These are phyloP conservation scores for Heliopora coerulea DNA, from an alignment of 92 coral and sea anemone species.

Conservation along the genomic window DNA sequence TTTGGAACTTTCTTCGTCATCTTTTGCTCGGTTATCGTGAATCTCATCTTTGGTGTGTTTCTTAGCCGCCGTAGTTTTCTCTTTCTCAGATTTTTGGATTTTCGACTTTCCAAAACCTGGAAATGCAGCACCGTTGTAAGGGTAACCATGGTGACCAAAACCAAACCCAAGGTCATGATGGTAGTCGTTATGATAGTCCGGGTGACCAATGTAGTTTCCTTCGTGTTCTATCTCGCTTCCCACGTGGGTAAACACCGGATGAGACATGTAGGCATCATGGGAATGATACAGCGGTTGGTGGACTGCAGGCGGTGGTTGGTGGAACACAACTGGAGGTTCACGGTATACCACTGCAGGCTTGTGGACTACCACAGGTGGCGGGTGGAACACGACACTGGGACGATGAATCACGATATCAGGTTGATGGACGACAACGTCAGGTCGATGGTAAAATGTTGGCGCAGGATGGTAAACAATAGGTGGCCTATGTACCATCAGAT, in stretches of 20 bases:
- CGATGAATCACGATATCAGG: conserved; percentile 93
- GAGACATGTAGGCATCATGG: conserved; percentile 82
- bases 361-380: conserved; percentile 87
- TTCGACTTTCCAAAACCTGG: conserved; percentile 85
- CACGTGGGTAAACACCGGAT: conserved; percentile 65
- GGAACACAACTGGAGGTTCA: conserved; percentile 90
- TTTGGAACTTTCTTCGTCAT: conserved; percentile 17
- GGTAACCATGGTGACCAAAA: conserved; percentile 39
- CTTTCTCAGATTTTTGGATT: conserved; percentile 54
- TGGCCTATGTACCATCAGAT: conserved; percentile 77
- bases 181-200: conserved; percentile 31
- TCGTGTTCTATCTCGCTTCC: conserved; percentile 63
- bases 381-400: conserved; percentile 85
- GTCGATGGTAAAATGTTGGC: conserved; percentile 85
- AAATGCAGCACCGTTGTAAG: conserved; percentile 12
- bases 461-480: conserved; percentile 83
- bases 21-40: conserved; percentile 30
- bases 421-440: conserved; percentile 83
- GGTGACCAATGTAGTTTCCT: conserved; percentile 78
- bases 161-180: neutral
- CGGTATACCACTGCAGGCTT: conserved; percentile 82
- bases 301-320: conserved; percentile 83
- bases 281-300: conserved; percentile 79
- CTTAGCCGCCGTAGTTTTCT: conserved; percentile 20
- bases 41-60: conserved; percentile 42